These are phyloP conservation scores for Hecatera dysodea DNA, from an alignment of 2,888 invertebrate genomes.

Conservation along the genomic window DNA sequence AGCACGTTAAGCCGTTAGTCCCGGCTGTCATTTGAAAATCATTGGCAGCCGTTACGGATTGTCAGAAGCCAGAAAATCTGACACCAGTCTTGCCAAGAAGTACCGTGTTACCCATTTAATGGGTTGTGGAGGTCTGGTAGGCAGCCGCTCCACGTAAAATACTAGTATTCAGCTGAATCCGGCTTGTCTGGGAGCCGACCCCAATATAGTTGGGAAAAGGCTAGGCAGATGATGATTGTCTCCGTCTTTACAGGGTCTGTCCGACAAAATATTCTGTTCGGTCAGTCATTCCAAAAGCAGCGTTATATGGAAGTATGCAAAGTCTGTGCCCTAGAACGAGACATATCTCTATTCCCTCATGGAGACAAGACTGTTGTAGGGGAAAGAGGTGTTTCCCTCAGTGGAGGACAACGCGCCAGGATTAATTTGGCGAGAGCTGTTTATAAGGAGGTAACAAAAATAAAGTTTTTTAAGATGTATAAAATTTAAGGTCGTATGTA, in stretches of 20 bases:
- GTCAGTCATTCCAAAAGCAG: conserved; percentile 91
- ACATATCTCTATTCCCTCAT: conserved; percentile 94
- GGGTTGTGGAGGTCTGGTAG: too few relatives aligned
- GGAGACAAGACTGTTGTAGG: conserved; percentile 96
- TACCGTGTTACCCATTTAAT: too few relatives aligned
- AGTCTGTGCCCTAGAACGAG: conserved; percentile 93
- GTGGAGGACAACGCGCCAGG: conserved; percentile 95
- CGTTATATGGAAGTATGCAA: conserved; percentile 93
- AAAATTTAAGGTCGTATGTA: not conserved
- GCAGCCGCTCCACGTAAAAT: too few relatives aligned
- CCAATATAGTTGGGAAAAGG: too few relatives aligned
- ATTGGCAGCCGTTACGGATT: too few relatives aligned
- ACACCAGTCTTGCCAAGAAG: too few relatives aligned
- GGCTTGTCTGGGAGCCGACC: too few relatives aligned
- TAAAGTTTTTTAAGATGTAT: not conserved
- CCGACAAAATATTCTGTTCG: conserved; percentile 98
- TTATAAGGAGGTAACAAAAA: conserved; percentile 88
- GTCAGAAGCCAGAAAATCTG: too few relatives aligned
- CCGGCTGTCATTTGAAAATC: too few relatives aligned
- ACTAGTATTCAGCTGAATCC: too few relatives aligned
- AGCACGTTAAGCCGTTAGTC: too few relatives aligned
- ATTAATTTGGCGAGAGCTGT: conserved; percentile 92
- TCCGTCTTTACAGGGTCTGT: conserved; percentile 91
- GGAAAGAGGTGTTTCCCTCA: conserved; percentile 95
- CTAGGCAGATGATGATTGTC: too few relatives aligned